These are phyloP conservation scores for Eleutherodactylus coqui DNA, from an alignment of 2,797 vertebrate genomes.

Conservation along the genomic window DNA sequence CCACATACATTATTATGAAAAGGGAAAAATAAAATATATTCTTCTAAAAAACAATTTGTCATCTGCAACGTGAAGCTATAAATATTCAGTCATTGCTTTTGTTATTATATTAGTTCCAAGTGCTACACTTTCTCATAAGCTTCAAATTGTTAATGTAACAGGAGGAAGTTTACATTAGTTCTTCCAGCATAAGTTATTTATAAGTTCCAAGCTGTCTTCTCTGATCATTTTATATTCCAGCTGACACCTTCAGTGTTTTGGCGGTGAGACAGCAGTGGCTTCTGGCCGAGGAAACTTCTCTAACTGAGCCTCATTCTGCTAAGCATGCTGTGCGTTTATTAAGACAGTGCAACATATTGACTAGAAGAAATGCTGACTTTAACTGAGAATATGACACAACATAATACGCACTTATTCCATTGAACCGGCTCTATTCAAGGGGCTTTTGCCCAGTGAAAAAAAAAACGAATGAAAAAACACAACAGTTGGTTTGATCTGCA, in stretches of 20 bases:
- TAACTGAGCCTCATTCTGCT: constrained; percentile 62
- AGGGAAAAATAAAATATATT: not conserved
- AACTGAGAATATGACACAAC: constrained; percentile 32
- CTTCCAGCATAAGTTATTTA: constrained; percentile 64
- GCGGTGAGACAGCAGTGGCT: constrained; percentile 59
- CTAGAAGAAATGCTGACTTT: constrained; percentile 49
- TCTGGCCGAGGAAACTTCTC: constrained; percentile 62
- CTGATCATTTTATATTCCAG: constrained; percentile 60
- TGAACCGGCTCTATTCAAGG: not conserved
- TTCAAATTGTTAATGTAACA: constrained; percentile 59
- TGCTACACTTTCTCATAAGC: constrained; percentile 47
- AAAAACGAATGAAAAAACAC: not conserved
- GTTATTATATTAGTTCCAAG: constrained; percentile 40
- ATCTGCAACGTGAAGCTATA: constrained; percentile 14
- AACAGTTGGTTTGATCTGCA: not conserved
- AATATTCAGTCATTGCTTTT: constrained; percentile 45
- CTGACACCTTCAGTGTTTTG: constrained; percentile 59
- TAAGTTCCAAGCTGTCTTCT: constrained; percentile 63
- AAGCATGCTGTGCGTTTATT: constrained; percentile 58
- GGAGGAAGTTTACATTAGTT: constrained; percentile 63
- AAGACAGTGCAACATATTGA: constrained; percentile 43
- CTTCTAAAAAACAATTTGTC: constrained; percentile 17
- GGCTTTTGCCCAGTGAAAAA: not conserved
- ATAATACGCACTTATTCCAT: constrained; percentile 3
- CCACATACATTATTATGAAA: not conserved